These are phyloP conservation scores for Tethea ocularis DNA, from an alignment of 2,888 invertebrate genomes.

Conservation along the genomic window DNA sequence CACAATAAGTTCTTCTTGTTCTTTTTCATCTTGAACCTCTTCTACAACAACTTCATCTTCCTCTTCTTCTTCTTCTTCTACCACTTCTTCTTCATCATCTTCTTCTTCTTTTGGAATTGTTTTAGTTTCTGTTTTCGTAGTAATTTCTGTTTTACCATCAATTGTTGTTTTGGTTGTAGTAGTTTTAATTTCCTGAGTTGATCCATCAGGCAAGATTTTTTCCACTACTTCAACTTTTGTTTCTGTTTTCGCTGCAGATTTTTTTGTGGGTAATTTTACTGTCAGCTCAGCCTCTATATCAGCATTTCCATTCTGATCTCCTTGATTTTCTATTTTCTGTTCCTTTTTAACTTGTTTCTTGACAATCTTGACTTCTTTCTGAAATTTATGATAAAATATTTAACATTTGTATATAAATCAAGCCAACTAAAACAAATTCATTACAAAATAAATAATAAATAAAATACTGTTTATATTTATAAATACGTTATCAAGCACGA, in stretches of 20 bases:
- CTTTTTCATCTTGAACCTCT: constrained; percentile 37
- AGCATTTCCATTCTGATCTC: constrained; percentile 64
- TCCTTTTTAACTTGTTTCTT: constrained; percentile 64
- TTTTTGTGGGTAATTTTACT: constrained; percentile 68
- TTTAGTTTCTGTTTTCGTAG: constrained; percentile 72
- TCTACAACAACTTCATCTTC: constrained; percentile 42
- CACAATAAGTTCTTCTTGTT: constrained; percentile 26
- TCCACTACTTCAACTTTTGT: constrained; percentile 73
- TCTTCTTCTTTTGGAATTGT: constrained; percentile 67
- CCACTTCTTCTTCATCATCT: constrained; percentile 58
- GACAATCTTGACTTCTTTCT: constrained; percentile 69
- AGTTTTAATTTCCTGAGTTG: constrained; percentile 69
- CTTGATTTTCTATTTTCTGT: constrained; percentile 58
- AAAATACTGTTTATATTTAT: background rate
- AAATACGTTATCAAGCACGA: background rate
- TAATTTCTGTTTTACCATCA: constrained; percentile 73
- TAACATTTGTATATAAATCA: constrained; percentile 18
- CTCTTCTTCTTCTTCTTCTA: constrained; percentile 55
- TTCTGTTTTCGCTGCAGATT: constrained; percentile 71
- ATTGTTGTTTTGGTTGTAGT: constrained; percentile 75
- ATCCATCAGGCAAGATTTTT: constrained; percentile 69
- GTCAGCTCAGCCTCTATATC: constrained; percentile 63
- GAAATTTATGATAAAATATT: constrained; percentile 47
- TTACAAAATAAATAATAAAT: background rate
- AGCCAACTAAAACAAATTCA: constrained; percentile 19